Evolutionary conservation across 2,797 vertebrate species (phyloP).

Genomic region (Cynopterus sphinx): DNA sequence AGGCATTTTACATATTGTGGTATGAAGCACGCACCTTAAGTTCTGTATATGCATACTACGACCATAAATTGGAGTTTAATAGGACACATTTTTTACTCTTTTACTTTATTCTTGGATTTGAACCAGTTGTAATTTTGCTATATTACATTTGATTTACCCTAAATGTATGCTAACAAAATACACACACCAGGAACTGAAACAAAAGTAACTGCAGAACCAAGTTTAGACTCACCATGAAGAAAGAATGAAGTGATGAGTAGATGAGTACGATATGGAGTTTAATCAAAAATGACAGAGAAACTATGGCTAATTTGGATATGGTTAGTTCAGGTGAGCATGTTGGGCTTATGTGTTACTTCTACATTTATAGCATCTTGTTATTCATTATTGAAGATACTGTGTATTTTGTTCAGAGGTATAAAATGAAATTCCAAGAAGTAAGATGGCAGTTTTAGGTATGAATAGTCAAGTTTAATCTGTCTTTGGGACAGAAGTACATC

Average conservation of each 20-base stretch:
- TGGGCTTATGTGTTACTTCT: neutral
- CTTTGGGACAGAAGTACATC: neutral
- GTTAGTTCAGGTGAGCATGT: neutral
- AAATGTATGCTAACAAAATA: slow-evolving; percentile 59
- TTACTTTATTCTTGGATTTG: neutral
- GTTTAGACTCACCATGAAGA: slow-evolving; percentile 56
- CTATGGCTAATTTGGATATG: neutral
- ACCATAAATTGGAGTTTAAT: slow-evolving; percentile 20
- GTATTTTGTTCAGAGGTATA: neutral
- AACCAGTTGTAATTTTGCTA: neutral
- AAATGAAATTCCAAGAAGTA: neutral
- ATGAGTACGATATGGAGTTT: neutral
- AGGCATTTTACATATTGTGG: neutral
- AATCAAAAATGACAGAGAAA: neutral
- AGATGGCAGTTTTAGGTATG: neutral
- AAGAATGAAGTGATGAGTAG: slow-evolving; percentile 9
- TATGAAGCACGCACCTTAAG: neutral
- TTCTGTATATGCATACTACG: neutral
- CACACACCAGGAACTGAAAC: slow-evolving; percentile 55
- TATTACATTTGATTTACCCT: slow-evolving; percentile 36
- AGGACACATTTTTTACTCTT: neutral
- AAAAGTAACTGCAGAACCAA: slow-evolving; percentile 59
- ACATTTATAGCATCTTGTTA: neutral
- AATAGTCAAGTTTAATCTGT: neutral
- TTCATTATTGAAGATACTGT: neutral